Evolutionary conservation across 2,113 vertebrate species (phyloP).

Genomic region (Clarias macrocephalus): DNA sequence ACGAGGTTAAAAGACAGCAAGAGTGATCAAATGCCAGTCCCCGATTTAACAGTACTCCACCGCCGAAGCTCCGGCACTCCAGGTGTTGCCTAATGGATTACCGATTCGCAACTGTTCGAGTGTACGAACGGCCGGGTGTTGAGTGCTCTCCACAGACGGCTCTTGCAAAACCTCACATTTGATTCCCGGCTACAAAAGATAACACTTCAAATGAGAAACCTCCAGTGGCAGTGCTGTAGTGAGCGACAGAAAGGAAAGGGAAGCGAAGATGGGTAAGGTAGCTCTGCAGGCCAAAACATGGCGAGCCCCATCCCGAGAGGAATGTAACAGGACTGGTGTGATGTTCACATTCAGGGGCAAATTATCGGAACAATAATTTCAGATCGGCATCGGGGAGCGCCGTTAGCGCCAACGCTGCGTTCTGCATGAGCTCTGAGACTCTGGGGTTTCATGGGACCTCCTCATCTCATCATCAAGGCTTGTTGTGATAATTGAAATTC

Average conservation of each 20-base stretch:
- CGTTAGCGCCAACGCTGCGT: slow-evolving; percentile 8
- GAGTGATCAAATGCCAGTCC: background rate
- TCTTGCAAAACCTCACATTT: slow-evolving; percentile 27
- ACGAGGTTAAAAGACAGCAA: background rate
- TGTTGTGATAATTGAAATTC: slow-evolving; percentile 17
- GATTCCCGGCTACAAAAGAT: slow-evolving; percentile 38
- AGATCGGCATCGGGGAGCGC: slow-evolving; percentile 19
- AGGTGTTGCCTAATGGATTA: slow-evolving; percentile 37
- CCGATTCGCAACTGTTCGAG: background rate
- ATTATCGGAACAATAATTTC: slow-evolving; percentile 28
- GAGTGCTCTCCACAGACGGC: slow-evolving; percentile 36
- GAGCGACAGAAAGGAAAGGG: background rate
- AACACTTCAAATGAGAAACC: slow-evolving; percentile 36
- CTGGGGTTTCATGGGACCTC: slow-evolving; percentile 12
- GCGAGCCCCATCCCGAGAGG: slow-evolving; percentile 12
- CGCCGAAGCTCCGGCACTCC: background rate
- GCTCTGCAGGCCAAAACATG: slow-evolving; percentile 7
- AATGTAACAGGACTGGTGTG: slow-evolving; percentile 30
- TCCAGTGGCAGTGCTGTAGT: slow-evolving; percentile 16
- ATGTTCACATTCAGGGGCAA: slow-evolving; percentile 38
- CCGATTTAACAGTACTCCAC: background rate
- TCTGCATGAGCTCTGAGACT: background rate
- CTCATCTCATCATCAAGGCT: slow-evolving; percentile 25
- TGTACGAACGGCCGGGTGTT: background rate
- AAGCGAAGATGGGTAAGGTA: background rate